Conservation (phyloP, 64 coral and sea anemone genomes). For the Stichodactyla helianthus region DNA sequence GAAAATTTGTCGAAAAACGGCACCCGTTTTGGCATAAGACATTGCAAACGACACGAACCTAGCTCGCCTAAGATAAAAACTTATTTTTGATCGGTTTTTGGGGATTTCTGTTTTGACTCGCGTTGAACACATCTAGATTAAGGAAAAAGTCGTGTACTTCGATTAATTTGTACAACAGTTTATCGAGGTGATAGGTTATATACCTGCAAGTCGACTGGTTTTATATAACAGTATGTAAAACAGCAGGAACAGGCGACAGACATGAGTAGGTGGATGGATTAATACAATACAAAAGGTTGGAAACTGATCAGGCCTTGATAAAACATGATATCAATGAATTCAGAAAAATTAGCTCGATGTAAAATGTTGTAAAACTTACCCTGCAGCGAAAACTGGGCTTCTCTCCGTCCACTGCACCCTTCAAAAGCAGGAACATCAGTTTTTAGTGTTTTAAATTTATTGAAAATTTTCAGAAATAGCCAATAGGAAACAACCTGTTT, state of each 20-base stretch:
- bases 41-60: not conserved
- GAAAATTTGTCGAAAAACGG: not conserved
- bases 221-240: not conserved
- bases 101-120: not conserved
- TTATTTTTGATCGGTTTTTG: too few relatives aligned
- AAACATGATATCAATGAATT: not conserved
- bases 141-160: not conserved
- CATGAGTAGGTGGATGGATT: not conserved
- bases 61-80: too few relatives aligned
- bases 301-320: not conserved
- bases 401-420: not conserved
- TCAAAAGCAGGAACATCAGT: not conserved
- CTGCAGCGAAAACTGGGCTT: not conserved
- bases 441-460: not conserved
- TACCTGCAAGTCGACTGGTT: not conserved
- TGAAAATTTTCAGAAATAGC: not conserved
- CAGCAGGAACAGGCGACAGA: not conserved
- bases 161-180: not conserved
- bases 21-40: not conserved
- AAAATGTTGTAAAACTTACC: not conserved
- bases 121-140: not conserved
- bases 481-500: not conserved
- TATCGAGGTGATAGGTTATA: conserved; percentile 1
- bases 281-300: not conserved
- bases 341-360: not conserved